Evolutionary conservation across 1,140 invertebrate species (phyloP).

Genomic region (Latrodectus geometricus): DNA sequence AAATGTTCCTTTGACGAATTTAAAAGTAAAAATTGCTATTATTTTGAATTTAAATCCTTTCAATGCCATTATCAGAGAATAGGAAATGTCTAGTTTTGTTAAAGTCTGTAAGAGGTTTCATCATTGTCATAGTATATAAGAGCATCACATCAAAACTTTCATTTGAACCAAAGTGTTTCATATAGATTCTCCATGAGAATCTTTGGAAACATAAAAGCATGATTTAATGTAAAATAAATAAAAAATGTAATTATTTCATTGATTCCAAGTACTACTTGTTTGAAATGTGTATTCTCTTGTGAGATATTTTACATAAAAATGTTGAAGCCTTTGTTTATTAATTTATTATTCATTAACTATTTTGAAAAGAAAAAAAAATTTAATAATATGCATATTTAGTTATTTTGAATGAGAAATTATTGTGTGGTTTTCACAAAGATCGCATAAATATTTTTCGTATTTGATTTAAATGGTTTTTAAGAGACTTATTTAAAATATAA

Average conservation of each 20-base stretch:
- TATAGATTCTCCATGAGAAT: constrained; percentile 46
- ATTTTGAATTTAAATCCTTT: background rate
- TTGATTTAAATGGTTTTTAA: too few relatives aligned
- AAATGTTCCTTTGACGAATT: background rate
- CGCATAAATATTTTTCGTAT: too few relatives aligned
- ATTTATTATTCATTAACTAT: too few relatives aligned
- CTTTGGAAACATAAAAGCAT: background rate
- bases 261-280: constrained; percentile 1
- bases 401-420: too few relatives aligned
- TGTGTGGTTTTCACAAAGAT: too few relatives aligned
- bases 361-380: too few relatives aligned
- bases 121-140: constrained; percentile 23
- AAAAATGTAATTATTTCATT: constrained; percentile 5
- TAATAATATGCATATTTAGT: too few relatives aligned
- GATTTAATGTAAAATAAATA: background rate
- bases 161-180: constrained; percentile 14
- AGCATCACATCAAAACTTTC: constrained; percentile 30
- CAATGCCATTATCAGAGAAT: background rate
- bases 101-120: background rate
- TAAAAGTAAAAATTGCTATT: background rate
- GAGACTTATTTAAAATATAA: too few relatives aligned
- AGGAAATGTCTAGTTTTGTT: background rate
- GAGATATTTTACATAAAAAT: background rate
- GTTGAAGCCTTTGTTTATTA: too few relatives aligned
- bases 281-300: constrained; percentile 30